Conservation (phyloP, 2,113 vertebrate genomes). For the Ariopsis seemanni region DNA sequence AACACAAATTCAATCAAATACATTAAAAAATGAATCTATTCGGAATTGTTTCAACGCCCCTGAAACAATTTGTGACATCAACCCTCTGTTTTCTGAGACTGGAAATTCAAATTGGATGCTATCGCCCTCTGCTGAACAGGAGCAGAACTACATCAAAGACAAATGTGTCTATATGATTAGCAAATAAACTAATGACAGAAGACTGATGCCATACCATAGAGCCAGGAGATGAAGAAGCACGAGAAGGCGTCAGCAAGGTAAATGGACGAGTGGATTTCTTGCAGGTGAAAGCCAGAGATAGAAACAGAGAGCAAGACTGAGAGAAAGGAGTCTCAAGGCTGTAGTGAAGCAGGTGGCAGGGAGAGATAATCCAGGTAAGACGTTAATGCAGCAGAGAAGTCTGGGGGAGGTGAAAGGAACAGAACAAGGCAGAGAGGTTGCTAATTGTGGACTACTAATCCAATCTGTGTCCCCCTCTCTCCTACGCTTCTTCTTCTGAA, state of each 20-base stretch:
- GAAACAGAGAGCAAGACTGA: slow-evolving; percentile 14
- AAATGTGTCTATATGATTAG: neutral
- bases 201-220: neutral
- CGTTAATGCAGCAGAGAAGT: slow-evolving; percentile 70
- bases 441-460: slow-evolving; percentile 85
- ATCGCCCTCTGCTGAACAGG: slow-evolving; percentile 43
- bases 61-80: slow-evolving; percentile 1
- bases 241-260: neutral
- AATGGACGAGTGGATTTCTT: neutral
- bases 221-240: neutral
- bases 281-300: neutral
- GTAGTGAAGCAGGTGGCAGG: slow-evolving; percentile 78
- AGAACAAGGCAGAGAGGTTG: slow-evolving; percentile 60
- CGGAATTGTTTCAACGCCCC: neutral
- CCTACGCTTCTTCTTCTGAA: slow-evolving; percentile 42
- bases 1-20: neutral
- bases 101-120: slow-evolving; percentile 5
- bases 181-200: neutral
- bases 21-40: neutral
- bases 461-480: slow-evolving; percentile 64
- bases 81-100: neutral
- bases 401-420: slow-evolving; percentile 65
- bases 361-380: slow-evolving; percentile 85
- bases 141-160: slow-evolving; percentile 2
- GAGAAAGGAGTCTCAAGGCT: slow-evolving; percentile 31